phyloP scores from a whole-genome alignment of 64 coral and sea anemone genomes.

The Actinia equina region DNA sequence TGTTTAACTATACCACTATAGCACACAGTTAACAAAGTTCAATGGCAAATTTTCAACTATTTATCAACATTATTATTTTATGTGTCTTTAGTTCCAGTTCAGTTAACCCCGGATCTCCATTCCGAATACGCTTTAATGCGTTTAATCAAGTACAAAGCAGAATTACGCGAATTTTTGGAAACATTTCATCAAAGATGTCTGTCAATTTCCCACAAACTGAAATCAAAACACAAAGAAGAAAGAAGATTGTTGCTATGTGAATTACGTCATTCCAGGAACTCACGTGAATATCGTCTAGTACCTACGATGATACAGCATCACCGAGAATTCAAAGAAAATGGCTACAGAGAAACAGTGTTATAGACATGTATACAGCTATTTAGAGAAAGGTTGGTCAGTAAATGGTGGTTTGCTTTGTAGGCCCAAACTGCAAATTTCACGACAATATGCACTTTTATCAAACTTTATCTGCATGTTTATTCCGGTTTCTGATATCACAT shows the following conservation, averaged over 20 bases:
- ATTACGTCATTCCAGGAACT: neutral
- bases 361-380: neutral
- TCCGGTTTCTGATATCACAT: no score
- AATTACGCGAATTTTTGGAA: slow-evolving; percentile 9
- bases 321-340: slow-evolving; percentile 1
- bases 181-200: slow-evolving; percentile 1
- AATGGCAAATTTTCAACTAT: no score
- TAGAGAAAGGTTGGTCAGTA: no score
- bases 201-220: neutral
- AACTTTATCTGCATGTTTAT: no score
- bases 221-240: slow-evolving; percentile 10
- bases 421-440: no score
- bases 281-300: neutral
- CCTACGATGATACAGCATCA: neutral
- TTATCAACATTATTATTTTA: neutral
- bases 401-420: no score
- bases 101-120: neutral
- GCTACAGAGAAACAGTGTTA: neutral
- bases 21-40: no score
- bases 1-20: no score
- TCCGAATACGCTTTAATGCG: neutral
- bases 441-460: no score
- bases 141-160: neutral
- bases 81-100: no score
- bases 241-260: neutral